phyloP scores from a whole-genome alignment of 2,797 vertebrate species.

The Karalla daura region DNA sequence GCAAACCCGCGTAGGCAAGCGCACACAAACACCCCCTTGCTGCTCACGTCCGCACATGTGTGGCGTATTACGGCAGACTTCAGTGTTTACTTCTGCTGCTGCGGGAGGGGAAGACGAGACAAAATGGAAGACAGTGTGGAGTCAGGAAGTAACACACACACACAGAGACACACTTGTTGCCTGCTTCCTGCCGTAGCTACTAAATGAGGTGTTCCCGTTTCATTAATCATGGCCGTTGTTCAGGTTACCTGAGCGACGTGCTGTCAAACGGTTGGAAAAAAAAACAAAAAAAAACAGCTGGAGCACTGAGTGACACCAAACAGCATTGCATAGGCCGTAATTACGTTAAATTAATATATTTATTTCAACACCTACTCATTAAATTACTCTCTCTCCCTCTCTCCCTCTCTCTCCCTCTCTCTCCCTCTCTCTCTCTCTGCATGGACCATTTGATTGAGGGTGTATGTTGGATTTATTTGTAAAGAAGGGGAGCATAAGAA shows the following conservation, averaged over 20 bases:
- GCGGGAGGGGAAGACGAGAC: conserved; percentile 38
- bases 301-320: conserved; percentile 62
- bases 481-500: conserved; percentile 15
- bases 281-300: conserved; percentile 13
- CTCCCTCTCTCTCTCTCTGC: conserved; percentile 18
- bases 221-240: conserved; percentile 75
- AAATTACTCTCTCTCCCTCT: conserved; percentile 37
- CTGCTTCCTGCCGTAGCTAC: conserved; percentile 48
- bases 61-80: conserved; percentile 26
- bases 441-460: conserved; percentile 11
- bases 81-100: conserved; percentile 53
- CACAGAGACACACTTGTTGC: conserved; percentile 29
- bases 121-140: conserved; percentile 38
- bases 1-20: not conserved
- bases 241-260: conserved; percentile 56
- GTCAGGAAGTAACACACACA: conserved; percentile 18
- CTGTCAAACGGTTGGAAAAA: conserved; percentile 3
- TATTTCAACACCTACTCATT: conserved; percentile 74
- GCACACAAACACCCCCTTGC: conserved; percentile 1
- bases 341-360: conserved; percentile 65
- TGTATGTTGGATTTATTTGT: conserved; percentile 35
- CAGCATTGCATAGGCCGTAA: conserved; percentile 51
- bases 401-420: conserved; percentile 13
- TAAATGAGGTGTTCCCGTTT: conserved; percentile 68
- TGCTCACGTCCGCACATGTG: not conserved